Base-by-base conservation (phyloP, 1,140 invertebrate genomes). In the Drosophila sp. region DNA sequence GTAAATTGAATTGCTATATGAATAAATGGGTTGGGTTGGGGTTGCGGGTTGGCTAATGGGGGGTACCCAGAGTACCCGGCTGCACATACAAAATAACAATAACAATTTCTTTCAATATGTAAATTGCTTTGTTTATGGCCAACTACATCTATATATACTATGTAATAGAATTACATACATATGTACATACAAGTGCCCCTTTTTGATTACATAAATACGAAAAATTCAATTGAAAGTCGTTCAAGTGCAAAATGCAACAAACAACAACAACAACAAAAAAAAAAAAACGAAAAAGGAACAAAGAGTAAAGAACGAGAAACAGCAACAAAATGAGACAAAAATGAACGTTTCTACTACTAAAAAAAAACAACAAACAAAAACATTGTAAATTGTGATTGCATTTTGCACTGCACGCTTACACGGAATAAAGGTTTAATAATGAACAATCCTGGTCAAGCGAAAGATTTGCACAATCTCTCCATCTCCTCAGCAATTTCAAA, bases 191-290 rank as follows among this genome's bases (percentile, higher is more conserved):
- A 23, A 60, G 40, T 72, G n/a, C 61, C 56, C 66, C 66, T 50
- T 50, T 50, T 50, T 50, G 70, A 74, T 85, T 85, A 60, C 79
- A 86, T 86, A 85, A 86, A 86, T 85, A 69, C 67, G 55, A 80
- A 86, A 70, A 86, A 70, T 85, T 85, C 75, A 85, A 85, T 86
- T 85, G 78, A 85, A 85, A 85, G 78, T 85, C 82, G 75, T 85
- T 85, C 82, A 85, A 85, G 78, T 79, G 81, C 78, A 85, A 78
- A 80, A 77, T 84, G 56, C 54, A 67, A 67, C 56, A 73, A 69
- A 69, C 30, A 72, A 65, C 54, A 60, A 60, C 60, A 60, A 29
- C 35, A 29, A 65, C 58, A 44, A 29, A 54, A 56, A 50, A 56
- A 58, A 61, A 60, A 32, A 32, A 62, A n/a, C 5, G 41, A 17